Percentiles rank a stretch among this genome's conserved stretches.
Conservation (phyloP, 2,888 invertebrate genomes). For the Rhyacophila evoluta region DNA sequence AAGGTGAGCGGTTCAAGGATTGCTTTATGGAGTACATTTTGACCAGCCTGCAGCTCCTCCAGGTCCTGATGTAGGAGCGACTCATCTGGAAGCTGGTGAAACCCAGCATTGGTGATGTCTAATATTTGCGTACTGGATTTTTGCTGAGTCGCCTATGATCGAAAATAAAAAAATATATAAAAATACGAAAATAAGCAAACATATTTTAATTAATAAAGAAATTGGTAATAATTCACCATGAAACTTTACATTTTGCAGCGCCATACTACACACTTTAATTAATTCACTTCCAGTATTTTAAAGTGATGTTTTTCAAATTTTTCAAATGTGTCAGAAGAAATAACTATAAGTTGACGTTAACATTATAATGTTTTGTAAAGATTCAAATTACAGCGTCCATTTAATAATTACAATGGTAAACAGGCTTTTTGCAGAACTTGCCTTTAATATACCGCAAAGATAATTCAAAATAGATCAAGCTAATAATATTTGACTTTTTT, state of each 20-base stretch:
- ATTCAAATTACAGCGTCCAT: no score
- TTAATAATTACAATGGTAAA: no score
- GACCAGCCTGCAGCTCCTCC: slow-evolving; percentile 56
- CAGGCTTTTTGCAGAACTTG: no score
- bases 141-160: slow-evolving; percentile 55
- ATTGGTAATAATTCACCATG: background rate
- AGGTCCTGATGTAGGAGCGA: slow-evolving; percentile 55
- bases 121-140: slow-evolving; percentile 58
- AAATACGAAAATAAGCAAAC: no score
- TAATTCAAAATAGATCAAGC: no score
- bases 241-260: background rate
- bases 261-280: background rate
- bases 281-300: background rate
- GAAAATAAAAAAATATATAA: slow-evolving; percentile 25
- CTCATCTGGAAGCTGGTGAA: slow-evolving; percentile 61
- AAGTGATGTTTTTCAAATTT: no score
- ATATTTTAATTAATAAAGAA: no score
- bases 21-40: slow-evolving; percentile 56
- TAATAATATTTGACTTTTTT: no score
- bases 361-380: no score
- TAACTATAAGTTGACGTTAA: no score
- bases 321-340: no score
- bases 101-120: slow-evolving; percentile 61
- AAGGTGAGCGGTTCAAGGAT: slow-evolving; percentile 54
- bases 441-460: no score